Base-by-base conservation (phyloP, 2,888 invertebrate species). In the Tolmerus cingulatus region DNA sequence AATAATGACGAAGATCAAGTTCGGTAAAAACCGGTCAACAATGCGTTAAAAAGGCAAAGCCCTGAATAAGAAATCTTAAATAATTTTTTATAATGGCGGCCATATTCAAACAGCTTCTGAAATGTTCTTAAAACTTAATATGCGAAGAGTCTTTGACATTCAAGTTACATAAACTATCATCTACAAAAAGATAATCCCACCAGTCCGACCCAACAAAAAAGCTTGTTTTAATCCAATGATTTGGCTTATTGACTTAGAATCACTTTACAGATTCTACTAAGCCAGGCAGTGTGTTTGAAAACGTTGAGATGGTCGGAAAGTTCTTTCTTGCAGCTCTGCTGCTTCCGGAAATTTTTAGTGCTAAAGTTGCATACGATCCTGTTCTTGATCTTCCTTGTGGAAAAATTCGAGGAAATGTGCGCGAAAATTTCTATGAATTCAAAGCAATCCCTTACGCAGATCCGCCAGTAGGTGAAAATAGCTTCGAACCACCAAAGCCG, bases 391-490 rank as follows among this genome's bases (percentile, higher is more conserved):
- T 91, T 19, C 88, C 90, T 0, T 89, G 90, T 88, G 92, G 92
- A 0, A 89, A 89, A 82, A 85, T 92, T 23, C 89, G 89, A 7
- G 92, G 92, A 5, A 90, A 89, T 1, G 89, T 91, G 37, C 89
- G 89, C 19, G 90, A 89, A 0, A 90, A 91, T 0, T 95, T 93
- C 89, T 94, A 94, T 8, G 94, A 95, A 55, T 96, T 95, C 89
- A 93, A 94, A 89, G 95, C 96, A 0, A 93, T 96, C 77, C 96
- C 96, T 0, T 96, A 95, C 89, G 96, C 96, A 0, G 91, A 94
- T 84, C 94, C 95, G 16, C 96, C 96, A 0, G 90, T 95, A 12
- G 95, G 95, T 16, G 93, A 94, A 88, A 92, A 94, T 79, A 92
- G 95, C 89, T 95, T 95, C 90, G 93, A 94, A 91, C 90, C 91